Percentiles rank a stretch among this genome's conserved stretches.
phyloP scores from a whole-genome alignment of 2,888 invertebrate species.

The Lamproptera curius region DNA sequence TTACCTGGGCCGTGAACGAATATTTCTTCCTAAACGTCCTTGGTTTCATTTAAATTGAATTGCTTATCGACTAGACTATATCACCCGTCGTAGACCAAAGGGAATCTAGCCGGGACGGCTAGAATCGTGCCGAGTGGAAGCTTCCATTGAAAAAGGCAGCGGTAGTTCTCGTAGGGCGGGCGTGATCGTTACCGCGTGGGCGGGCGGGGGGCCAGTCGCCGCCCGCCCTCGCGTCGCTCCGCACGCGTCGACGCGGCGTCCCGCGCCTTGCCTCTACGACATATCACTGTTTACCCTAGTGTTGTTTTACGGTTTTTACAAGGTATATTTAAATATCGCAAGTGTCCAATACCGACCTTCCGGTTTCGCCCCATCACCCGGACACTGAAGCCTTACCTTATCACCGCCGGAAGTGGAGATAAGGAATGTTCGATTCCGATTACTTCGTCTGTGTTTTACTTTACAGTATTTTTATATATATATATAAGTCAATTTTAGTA shows the following conservation, averaged over 20 bases:
- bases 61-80: not conserved
- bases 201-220: slow-evolving; percentile 48
- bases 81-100: not conserved
- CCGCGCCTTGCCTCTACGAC: slow-evolving; percentile 56
- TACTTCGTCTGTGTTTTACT: too few relatives aligned
- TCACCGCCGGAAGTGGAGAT: not conserved
- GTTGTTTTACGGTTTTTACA: slow-evolving; percentile 25
- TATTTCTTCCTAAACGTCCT: not conserved
- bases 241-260: slow-evolving; percentile 25
- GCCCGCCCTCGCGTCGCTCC: slow-evolving; percentile 41
- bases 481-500: too few relatives aligned
- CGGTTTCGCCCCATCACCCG: slow-evolving; percentile 5
- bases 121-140: not conserved
- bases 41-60: not conserved
- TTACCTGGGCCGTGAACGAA: not conserved
- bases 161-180: slow-evolving; percentile 18
- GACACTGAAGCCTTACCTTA: not conserved
- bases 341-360: too few relatives aligned
- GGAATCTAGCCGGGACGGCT: not conserved
- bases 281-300: slow-evolving; percentile 50
- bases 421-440: not conserved
- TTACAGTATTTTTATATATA: too few relatives aligned
- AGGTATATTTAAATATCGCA: slow-evolving; percentile 1
- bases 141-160: slow-evolving; percentile 8
- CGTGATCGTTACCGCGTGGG: slow-evolving; percentile 54